Conservation (phyloP, 2,113 vertebrate genomes). For the Phoenicopterus ruber region DNA sequence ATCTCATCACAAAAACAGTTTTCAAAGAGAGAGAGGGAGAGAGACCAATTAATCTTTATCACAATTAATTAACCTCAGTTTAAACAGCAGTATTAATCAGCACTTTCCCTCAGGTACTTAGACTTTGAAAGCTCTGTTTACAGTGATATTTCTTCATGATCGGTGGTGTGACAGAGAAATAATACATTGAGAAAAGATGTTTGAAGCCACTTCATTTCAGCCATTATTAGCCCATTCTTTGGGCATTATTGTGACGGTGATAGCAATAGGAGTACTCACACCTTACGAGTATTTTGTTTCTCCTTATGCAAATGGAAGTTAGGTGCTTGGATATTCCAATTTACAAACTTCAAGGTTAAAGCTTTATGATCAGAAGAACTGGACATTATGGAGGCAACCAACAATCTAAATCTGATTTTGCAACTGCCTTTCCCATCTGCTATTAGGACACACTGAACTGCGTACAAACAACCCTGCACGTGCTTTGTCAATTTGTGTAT, state of each 20-base stretch:
- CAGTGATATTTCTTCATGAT: neutral
- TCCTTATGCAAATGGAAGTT: neutral
- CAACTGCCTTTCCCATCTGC: neutral
- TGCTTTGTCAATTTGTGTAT: neutral
- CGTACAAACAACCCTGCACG: neutral
- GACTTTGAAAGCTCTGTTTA: neutral
- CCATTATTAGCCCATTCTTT: neutral
- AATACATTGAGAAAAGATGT: neutral
- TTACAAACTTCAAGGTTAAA: neutral
- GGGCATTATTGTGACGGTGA: neutral
- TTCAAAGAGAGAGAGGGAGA: neutral
- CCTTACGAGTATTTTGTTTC: neutral
- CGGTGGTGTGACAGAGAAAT: neutral
- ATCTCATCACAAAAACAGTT: constrained; percentile 5
- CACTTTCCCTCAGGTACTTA: neutral
- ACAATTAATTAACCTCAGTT: constrained; percentile 30
- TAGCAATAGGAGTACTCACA: neutral
- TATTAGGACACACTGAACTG: neutral
- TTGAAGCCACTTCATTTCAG: neutral
- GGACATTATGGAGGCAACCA: neutral
- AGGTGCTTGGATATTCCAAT: neutral
- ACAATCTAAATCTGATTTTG: neutral
- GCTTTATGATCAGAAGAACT: neutral
- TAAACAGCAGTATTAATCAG: constrained; percentile 17
- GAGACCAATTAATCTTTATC: constrained; percentile 20